Base-by-base conservation (phyloP, 2,888 invertebrate genomes). In the Microchrysa polita region DNA sequence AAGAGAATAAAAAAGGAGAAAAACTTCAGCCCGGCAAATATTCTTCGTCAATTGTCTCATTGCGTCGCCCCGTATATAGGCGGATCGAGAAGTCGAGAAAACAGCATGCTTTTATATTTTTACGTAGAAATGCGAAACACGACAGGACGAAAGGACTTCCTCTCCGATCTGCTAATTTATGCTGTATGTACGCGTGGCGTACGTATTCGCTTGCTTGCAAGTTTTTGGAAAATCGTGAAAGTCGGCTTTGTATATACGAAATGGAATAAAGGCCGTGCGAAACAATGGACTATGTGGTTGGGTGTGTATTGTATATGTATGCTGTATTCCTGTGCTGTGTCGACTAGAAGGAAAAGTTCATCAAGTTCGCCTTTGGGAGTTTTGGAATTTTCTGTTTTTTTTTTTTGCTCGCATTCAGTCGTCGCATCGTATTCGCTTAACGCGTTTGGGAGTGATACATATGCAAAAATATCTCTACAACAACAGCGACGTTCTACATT, bases 311-410 rank as follows among this genome's bases (percentile, higher is more conserved):
- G 40, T 16, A 4, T 34, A 5, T 34, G 27, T 2, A 7, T 34
- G 27, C 7, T 5, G 27, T 34, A 34, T 34, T 34, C 27, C 27
- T 34, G 27, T n/a, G n/a, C n/a, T 7, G 4, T 34, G 27, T 7
- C 27, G 27, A 34, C 2, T 34, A 40, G 23, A 67, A 44, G 44
- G 22, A 63, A 59, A 72, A 48, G 59, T 60, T 60, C 60, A 72
- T 72, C 60, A 72, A 60, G 60, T 60, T 72, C 48, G 72, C 72
- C 59, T 44, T 59, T 44, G 44, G 72, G 59, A 22, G 34, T 71
- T 23, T 34, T 34, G 27, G 27, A 7, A 34, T 34, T 34, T 34
- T 34, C 27, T 12, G 20, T 67, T 48, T 63, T 34, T 27, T 34
- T 61, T 61, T 63, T 42, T 48, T 40, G 12, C 40, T 2, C 40